phyloP scores from a whole-genome alignment of 2,113 vertebrate genomes.

The Gallinago media region DNA sequence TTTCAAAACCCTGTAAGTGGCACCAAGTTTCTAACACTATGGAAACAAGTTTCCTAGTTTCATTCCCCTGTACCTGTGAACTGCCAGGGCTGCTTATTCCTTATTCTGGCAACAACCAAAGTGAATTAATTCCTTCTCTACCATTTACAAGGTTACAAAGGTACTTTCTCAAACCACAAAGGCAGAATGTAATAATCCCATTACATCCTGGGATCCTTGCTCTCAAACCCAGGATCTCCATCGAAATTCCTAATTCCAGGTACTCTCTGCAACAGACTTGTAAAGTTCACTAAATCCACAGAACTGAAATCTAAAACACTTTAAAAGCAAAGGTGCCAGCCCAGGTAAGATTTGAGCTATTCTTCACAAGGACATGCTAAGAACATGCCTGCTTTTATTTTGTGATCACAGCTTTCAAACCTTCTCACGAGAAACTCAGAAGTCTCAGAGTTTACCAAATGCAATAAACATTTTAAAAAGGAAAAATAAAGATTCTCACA shows the following conservation, averaged over 20 bases:
- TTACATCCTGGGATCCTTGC: neutral
- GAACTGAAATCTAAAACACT: neutral
- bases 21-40: neutral
- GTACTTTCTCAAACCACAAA: neutral
- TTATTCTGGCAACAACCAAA: neutral
- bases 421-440: neutral
- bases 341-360: neutral
- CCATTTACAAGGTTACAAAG: neutral
- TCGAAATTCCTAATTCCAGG: neutral
- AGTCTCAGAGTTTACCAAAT: neutral
- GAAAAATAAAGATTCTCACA: neutral
- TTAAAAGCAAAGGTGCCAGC: neutral
- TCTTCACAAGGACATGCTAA: neutral
- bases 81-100: neutral
- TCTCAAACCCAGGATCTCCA: neutral
- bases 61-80: neutral
- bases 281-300: neutral
- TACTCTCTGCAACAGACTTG: neutral
- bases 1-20: neutral
- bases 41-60: neutral
- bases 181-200: neutral
- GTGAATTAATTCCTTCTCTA: neutral
- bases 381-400: neutral
- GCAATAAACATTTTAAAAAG: neutral
- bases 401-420: neutral